Conservation (phyloP, 2,888 invertebrate species). For the Kryphioiulus occultus region DNA sequence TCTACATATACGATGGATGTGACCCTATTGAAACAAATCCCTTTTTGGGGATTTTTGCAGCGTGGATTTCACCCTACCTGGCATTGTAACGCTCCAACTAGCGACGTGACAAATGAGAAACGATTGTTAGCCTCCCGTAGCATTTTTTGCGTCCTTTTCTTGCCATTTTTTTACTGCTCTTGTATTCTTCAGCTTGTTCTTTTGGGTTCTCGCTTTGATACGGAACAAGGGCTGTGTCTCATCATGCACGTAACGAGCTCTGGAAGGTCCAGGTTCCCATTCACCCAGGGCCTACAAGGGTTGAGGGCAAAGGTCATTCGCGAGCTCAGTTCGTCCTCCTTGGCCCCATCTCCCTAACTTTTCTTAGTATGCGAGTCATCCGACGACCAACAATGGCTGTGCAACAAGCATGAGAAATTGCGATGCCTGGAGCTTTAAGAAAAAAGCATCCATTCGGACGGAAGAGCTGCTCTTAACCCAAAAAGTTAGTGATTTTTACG, state of each 20-base stretch:
- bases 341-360: not conserved
- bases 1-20: constrained; percentile 30
- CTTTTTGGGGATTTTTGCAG: constrained; percentile 15
- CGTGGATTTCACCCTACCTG: not conserved
- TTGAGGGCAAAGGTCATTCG: constrained; percentile 22
- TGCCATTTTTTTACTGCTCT: constrained; percentile 19
- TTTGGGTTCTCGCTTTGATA: constrained; percentile 32
- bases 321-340: constrained; percentile 28
- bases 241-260: constrained; percentile 40
- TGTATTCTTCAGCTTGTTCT: constrained; percentile 40
- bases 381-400: not conserved
- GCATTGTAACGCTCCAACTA: constrained; percentile 32
- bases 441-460: constrained; percentile 39
- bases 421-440: not conserved
- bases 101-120: constrained; percentile 40
- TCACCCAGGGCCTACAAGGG: constrained; percentile 24
- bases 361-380: constrained; percentile 36
- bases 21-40: constrained; percentile 39
- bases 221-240: constrained; percentile 36
- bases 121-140: constrained; percentile 39
- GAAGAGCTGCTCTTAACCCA: constrained; percentile 39
- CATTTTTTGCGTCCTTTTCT: constrained; percentile 18
- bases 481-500: constrained; percentile 32
- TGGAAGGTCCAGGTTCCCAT: constrained; percentile 39
- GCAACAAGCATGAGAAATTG: constrained; percentile 40